Evolutionary conservation across 2,888 invertebrate species (phyloP).

Genomic region (Pyrrhia umbra): DNA sequence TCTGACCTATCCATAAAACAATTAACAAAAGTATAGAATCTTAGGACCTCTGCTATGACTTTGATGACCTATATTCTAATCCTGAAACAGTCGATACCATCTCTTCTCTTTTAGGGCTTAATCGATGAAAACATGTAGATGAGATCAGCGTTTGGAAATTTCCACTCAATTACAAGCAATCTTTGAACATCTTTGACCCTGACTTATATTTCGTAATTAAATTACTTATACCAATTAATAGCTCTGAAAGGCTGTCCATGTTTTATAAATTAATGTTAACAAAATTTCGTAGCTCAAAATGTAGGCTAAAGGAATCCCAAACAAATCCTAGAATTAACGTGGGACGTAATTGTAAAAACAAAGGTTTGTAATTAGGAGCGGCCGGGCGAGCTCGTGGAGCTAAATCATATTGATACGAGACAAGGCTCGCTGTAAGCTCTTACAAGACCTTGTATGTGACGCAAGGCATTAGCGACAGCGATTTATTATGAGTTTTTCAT

Average conservation of each 20-base stretch:
- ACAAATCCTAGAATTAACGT: slow-evolving; percentile 59
- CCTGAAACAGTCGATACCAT: background rate
- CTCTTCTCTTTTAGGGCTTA: background rate
- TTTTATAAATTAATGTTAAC: slow-evolving; percentile 49
- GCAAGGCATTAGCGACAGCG: slow-evolving; percentile 40
- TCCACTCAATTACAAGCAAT: background rate
- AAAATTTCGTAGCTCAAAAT: slow-evolving; percentile 30
- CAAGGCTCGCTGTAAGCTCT: slow-evolving; percentile 69
- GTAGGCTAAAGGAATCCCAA: slow-evolving; percentile 33
- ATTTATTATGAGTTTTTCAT: no score
- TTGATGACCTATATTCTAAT: no score
- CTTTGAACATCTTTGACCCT: background rate
- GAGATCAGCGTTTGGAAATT: background rate
- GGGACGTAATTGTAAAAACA: slow-evolving; percentile 67
- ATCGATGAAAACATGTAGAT: background rate
- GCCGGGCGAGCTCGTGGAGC: slow-evolving; percentile 68
- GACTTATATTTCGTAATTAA: slow-evolving; percentile 5
- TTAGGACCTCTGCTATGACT: no score
- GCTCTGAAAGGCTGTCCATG: slow-evolving; percentile 21
- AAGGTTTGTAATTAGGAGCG: slow-evolving; percentile 70
- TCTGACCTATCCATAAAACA: no score
- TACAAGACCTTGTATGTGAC: slow-evolving; percentile 54
- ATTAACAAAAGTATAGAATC: no score
- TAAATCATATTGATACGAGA: slow-evolving; percentile 81
- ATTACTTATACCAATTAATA: slow-evolving; percentile 27